phyloP scores from a whole-genome alignment of 2,888 invertebrate species.

The Xestoiulus laeticollis region DNA sequence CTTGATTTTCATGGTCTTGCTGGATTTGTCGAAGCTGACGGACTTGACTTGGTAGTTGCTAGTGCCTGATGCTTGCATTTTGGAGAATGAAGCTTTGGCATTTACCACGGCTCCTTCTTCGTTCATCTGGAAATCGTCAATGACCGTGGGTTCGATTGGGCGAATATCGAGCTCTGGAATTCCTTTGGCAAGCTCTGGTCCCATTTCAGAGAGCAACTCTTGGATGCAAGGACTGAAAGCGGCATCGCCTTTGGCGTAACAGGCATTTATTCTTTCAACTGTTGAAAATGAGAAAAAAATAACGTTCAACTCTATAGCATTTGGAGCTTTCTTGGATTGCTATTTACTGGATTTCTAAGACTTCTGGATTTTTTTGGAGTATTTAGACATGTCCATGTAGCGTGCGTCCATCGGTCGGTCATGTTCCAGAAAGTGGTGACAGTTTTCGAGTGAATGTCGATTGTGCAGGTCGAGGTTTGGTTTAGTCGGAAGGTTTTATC shows the following conservation, averaged over 20 bases:
- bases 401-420: no score
- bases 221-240: neutral
- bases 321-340: no score
- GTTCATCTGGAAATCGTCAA: neutral
- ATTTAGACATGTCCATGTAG: no score
- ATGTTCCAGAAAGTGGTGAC: no score
- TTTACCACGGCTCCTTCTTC: slow-evolving; percentile 42
- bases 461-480: no score
- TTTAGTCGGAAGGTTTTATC: no score
- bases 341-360: no score
- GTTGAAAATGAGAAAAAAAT: neutral
- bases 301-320: no score
- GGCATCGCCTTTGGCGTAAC: neutral
- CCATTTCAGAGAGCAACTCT: neutral
- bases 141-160: slow-evolving; percentile 25
- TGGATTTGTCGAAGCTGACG: neutral
- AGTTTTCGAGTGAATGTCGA: no score
- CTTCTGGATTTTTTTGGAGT: no score
- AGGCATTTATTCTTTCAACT: neutral
- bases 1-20: neutral
- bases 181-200: neutral
- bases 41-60: neutral
- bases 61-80: slow-evolving; percentile 32
- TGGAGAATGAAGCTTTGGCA: slow-evolving; percentile 47
- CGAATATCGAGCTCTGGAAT: slow-evolving; percentile 4